These are phyloP conservation scores for Rugalucina vietnamica DNA, from an alignment of 2,888 invertebrate genomes.

Conservation along the genomic window DNA sequence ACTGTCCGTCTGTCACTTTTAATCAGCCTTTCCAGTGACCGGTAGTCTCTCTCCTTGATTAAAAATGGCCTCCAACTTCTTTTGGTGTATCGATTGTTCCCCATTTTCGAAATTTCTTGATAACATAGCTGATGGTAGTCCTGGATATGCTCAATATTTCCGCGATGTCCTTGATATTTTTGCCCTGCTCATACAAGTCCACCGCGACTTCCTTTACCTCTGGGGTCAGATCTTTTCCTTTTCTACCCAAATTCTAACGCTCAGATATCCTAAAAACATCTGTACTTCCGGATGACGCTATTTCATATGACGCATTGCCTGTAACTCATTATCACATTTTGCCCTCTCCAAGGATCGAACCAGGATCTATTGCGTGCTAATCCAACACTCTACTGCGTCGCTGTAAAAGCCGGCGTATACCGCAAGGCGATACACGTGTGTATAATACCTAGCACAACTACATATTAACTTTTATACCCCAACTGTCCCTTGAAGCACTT, in stretches of 20 bases:
- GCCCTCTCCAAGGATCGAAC: too few species aligned
- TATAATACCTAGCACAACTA: too few species aligned
- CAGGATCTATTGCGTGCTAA: too few species aligned
- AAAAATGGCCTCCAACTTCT: background rate
- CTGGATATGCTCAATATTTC: background rate
- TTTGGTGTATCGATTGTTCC: background rate
- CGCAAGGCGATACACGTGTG: too few species aligned
- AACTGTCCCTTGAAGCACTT: too few species aligned
- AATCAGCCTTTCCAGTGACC: background rate
- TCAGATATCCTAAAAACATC: background rate
- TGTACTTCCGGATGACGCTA: background rate
- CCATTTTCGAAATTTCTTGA: background rate
- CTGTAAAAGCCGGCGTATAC: too few species aligned
- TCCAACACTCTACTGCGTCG: too few species aligned
- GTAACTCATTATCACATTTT: too few species aligned
- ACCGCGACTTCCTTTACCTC: background rate
- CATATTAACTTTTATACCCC: too few species aligned
- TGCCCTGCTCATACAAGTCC: background rate
- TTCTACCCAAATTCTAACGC: background rate
- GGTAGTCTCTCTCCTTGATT: background rate
- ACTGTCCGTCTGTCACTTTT: background rate
- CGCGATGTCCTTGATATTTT: background rate
- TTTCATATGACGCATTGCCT: conserved; percentile 1
- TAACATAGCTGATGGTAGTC: background rate
- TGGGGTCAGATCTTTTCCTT: background rate